Evolutionary conservation across 2,797 vertebrate genomes (phyloP), one percentile per base, ranked within the genome.

Genomic region (Crenichthys baileyi): DNA sequence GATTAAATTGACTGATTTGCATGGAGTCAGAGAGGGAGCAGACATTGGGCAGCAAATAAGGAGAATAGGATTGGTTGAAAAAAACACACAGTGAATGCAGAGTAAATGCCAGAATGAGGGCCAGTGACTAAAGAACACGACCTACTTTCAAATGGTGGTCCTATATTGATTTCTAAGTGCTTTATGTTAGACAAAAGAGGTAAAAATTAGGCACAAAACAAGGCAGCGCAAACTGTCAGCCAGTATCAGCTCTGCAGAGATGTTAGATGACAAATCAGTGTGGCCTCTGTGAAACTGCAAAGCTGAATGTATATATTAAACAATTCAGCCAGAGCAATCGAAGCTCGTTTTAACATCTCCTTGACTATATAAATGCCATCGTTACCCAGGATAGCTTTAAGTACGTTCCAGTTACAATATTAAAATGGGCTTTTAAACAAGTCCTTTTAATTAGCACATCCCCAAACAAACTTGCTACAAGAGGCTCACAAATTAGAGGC

Each of bases 1-100:
- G 88, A 91, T 92, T 91, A 87, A 90, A 91, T 89, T 82, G 83
- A 88, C 81, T 88, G 82, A 93, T 93, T 92, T 92, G 85, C 91
- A 91, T 92, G 79, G 73, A 86, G 83, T 88, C 65, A 68, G 22
- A 41, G 39, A 73, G 79, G 82, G 73, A 67, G 18, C 76, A 73
- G 77, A 68, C 73, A 70, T 70, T 74, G 77, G 73, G 55, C 65
- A 74, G 55, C 50, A 78, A 75, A 55, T 2, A 48, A 83, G 63
- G 22, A 60, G 26, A 81, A 70, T 2, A 65, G 24, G 22, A 72
- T 31, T n/a, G 46, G 2, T 36, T 18, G 2, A 7, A 39, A 74
- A 16, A 29, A 12, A 67, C 41, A 67, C 11, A 20, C 41, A 77
- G 72, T n/a, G 29, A 81, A 68, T 13, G 61, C 5, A 73, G 56